phyloP scores from a whole-genome alignment of 2,113 vertebrate species.

The Nanorana parkeri region DNA sequence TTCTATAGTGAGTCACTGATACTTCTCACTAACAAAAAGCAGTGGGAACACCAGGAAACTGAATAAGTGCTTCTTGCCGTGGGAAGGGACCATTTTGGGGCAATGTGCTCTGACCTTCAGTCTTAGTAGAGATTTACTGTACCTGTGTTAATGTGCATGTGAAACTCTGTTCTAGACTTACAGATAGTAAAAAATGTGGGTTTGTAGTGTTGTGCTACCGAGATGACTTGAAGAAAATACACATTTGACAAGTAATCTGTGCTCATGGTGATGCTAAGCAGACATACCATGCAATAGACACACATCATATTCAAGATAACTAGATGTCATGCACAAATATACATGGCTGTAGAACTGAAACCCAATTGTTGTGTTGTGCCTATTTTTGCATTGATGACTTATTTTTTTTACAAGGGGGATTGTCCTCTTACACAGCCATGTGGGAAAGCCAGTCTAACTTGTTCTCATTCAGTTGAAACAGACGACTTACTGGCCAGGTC shows the following conservation, averaged over 20 bases:
- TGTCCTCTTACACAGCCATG: no score
- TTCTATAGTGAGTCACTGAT: constrained; percentile 16
- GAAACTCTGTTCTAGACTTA: constrained; percentile 14
- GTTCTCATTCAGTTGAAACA: no score
- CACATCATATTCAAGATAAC: no score
- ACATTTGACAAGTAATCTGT: not conserved
- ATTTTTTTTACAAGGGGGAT: no score
- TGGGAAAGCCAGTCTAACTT: no score
- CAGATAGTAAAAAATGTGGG: not conserved
- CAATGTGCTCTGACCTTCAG: constrained; percentile 9
- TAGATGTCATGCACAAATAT: no score
- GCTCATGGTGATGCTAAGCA: not conserved
- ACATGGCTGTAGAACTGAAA: no score
- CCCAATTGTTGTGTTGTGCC: no score
- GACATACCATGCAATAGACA: not conserved
- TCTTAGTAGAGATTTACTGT: constrained; percentile 31
- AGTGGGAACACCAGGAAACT: constrained; percentile 24
- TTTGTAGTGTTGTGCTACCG: not conserved
- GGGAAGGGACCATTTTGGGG: constrained; percentile 34
- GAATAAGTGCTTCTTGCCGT: constrained; percentile 12
- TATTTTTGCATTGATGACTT: no score
- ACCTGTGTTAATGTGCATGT: constrained; percentile 25
- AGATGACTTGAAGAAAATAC: not conserved
- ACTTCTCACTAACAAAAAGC: constrained; percentile 34
- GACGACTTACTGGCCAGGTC: no score